Evolutionary conservation across 2,797 vertebrate species (phyloP).

Genomic region (Acridotheres tristis): DNA sequence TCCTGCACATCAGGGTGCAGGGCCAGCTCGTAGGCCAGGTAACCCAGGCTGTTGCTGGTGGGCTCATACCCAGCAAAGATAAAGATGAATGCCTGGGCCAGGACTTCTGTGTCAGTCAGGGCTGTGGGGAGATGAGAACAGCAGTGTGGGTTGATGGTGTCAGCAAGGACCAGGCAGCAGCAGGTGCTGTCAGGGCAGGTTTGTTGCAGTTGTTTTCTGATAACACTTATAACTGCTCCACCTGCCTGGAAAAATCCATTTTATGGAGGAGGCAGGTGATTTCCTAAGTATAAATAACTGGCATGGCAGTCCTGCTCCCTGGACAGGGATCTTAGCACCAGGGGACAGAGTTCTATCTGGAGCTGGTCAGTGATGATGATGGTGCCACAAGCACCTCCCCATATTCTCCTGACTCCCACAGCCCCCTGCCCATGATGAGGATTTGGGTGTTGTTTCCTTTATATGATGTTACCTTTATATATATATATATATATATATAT

Average conservation of each 20-base stretch:
- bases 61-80: constrained; percentile 66
- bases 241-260: not conserved
- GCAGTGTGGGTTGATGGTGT: not conserved
- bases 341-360: not conserved
- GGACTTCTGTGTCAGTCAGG: constrained; percentile 22
- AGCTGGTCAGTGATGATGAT: not conserved
- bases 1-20: constrained; percentile 41
- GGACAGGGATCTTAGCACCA: not conserved
- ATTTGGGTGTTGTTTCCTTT: constrained; percentile 44
- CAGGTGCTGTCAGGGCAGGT: not conserved
- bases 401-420: accelerated
- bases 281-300: not conserved
- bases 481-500: too few species aligned
- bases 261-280: not conserved
- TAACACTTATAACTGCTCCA: accelerated
- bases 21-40: constrained; percentile 25
- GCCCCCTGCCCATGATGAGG: accelerated
- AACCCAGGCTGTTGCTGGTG: constrained; percentile 21
- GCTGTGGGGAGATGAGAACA: constrained; percentile 5
- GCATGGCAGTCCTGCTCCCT: not conserved
- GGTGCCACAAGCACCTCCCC: not conserved
- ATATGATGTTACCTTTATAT: accelerated
- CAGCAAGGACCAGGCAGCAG: not conserved
- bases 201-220: not conserved
- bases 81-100: constrained; percentile 62